Evolutionary conservation across 1,140 invertebrate species (phyloP).

Genomic region (Anthonomus grandis): DNA sequence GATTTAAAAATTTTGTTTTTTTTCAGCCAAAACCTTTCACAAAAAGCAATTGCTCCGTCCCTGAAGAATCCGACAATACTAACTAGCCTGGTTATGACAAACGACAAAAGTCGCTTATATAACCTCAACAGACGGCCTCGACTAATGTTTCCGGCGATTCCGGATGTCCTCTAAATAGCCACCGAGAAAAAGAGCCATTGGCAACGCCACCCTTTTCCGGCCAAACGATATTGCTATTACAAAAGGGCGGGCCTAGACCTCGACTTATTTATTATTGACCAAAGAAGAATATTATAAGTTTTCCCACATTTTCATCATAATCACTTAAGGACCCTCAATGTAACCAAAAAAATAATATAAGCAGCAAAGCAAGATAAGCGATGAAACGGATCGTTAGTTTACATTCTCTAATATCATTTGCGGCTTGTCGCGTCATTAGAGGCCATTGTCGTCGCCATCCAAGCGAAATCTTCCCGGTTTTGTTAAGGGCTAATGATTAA

Average conservation of each 20-base stretch:
- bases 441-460: conserved; percentile 36
- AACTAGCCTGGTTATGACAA: too few species aligned
- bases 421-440: conserved; percentile 43
- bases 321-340: too few species aligned
- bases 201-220: conserved; percentile 44
- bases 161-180: conserved; percentile 46
- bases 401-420: conserved; percentile 42
- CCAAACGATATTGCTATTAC: conserved; percentile 45
- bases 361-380: conserved; percentile 29
- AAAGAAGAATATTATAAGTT: too few species aligned
- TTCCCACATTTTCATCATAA: too few species aligned
- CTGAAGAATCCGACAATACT: too few species aligned
- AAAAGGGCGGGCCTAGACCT: conserved; percentile 47
- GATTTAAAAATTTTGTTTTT: too few species aligned
- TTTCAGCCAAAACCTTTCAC: too few species aligned
- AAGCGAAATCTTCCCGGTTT: conserved; percentile 28
- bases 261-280: too few species aligned
- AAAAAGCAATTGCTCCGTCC: too few species aligned
- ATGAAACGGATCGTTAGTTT: conserved; percentile 47
- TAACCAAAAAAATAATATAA: too few species aligned
- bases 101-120: too few species aligned
- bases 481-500: conserved; percentile 45
- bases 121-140: conserved; percentile 39
- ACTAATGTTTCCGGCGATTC: conserved; percentile 46
- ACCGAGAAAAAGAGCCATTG: conserved; percentile 29